These are phyloP conservation scores for Lamprotornis superbus DNA, from an alignment of 2,113 vertebrate species.

Conservation along the genomic window DNA sequence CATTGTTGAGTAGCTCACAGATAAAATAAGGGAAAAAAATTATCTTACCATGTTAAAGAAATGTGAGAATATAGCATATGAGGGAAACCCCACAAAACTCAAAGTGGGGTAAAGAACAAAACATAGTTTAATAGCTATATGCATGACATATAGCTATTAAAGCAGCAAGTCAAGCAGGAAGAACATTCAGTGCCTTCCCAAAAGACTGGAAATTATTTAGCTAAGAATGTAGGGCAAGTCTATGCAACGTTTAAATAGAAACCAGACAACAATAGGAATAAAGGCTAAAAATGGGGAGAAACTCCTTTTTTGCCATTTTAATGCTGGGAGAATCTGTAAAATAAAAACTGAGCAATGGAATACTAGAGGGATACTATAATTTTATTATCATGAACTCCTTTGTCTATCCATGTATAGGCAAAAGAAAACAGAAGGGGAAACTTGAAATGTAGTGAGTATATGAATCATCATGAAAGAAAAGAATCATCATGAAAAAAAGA, in stretches of 20 bases:
- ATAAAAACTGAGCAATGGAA: not conserved
- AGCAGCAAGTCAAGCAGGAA: not conserved
- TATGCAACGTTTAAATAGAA: not conserved
- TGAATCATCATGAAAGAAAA: not conserved
- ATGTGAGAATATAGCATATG: not conserved
- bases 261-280: not conserved
- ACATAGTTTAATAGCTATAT: not conserved
- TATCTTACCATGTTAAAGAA: not conserved
- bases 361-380: not conserved
- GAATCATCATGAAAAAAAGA: not conserved
- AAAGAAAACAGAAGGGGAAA: not conserved
- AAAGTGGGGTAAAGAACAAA: not conserved
- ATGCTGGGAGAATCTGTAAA: not conserved
- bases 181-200: not conserved
- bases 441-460: not conserved
- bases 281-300: not conserved
- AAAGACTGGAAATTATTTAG: not conserved
- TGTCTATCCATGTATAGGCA: not conserved
- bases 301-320: not conserved
- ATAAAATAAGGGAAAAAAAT: not conserved
- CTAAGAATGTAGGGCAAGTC: not conserved
- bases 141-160: not conserved
- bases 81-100: not conserved
- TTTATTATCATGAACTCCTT: not conserved
- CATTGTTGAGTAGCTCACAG: not conserved